phyloP scores from a whole-genome alignment of 2,888 invertebrate genomes.

The Alloplasta piceator region DNA sequence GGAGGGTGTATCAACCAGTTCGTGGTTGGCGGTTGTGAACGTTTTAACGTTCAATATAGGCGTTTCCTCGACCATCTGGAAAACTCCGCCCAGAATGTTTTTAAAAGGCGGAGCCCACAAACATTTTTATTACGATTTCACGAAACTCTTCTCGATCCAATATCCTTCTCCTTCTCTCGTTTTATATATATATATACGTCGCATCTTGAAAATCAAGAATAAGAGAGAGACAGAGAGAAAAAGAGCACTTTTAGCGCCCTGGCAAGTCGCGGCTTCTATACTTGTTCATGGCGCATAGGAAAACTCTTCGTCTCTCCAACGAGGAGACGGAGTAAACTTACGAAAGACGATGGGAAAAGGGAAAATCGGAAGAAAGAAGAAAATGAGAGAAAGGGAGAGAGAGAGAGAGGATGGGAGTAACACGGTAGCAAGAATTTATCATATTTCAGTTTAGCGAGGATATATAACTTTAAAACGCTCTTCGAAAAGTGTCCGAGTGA shows the following conservation, averaged over 20 bases:
- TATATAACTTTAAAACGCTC: conserved; percentile 29
- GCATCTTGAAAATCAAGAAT: not conserved
- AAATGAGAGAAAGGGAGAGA: not conserved
- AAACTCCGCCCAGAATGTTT: conserved; percentile 54
- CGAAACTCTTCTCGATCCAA: conserved; percentile 13
- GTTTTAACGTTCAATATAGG: conserved; percentile 26
- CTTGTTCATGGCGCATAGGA: not conserved
- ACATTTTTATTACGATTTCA: not conserved
- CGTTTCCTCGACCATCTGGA: conserved; percentile 29
- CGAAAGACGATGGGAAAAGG: not conserved
- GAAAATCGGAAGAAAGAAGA: not conserved
- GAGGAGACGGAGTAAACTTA: not conserved
- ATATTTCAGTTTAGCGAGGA: conserved; percentile 39
- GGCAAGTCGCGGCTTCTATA: conserved; percentile 4
- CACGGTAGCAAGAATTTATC: conserved; percentile 24
- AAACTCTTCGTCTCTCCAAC: not conserved
- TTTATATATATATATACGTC: no score
- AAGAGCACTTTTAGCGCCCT: conserved; percentile 19
- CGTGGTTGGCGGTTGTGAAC: not conserved
- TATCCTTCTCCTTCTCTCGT: conserved; percentile 12
- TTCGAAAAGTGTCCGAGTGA: conserved; percentile 46
- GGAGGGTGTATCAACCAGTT: not conserved
- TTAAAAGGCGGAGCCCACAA: conserved; percentile 39
- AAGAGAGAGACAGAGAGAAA: not conserved
- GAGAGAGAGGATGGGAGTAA: not conserved